phyloP scores from a whole-genome alignment of 2,888 invertebrate genomes.

The Theretra japonica region DNA sequence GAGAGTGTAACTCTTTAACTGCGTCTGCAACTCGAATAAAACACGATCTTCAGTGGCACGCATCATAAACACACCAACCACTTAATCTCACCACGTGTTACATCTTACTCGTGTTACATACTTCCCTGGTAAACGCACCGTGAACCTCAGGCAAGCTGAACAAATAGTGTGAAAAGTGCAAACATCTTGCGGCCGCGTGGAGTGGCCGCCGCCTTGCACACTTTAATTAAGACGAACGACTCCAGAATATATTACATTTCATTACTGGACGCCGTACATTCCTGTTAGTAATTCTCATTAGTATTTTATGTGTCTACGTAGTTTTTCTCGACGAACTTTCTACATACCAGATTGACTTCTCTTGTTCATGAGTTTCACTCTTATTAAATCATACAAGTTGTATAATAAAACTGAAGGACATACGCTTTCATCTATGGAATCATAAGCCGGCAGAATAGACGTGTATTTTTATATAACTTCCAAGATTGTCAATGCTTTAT shows the following conservation, averaged over 20 bases:
- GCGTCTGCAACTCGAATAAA: no score
- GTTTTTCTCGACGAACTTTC: slow-evolving; percentile 12
- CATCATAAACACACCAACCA: no score
- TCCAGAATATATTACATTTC: slow-evolving; percentile 16
- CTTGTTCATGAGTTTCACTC: background rate
- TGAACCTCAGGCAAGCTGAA: background rate
- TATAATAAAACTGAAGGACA: background rate
- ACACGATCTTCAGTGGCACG: no score
- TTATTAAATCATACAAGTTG: slow-evolving; percentile 15
- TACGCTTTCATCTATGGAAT: background rate
- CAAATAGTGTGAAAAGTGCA: slow-evolving; percentile 7
- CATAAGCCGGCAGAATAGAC: no score
- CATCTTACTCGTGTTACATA: background rate
- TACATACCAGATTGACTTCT: background rate
- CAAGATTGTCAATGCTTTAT: no score
- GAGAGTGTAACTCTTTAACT: no score
- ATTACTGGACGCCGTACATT: slow-evolving; percentile 16
- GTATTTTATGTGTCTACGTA: slow-evolving; percentile 20
- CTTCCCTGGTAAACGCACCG: background rate
- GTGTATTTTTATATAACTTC: no score
- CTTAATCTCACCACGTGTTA: no score
- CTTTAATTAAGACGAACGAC: slow-evolving; percentile 19
- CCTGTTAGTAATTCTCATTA: slow-evolving; percentile 7
- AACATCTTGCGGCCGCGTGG: background rate
- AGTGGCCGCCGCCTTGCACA: slow-evolving; percentile 8